These are phyloP conservation scores for Uria aalge DNA, from an alignment of 2,113 vertebrate genomes.

Conservation along the genomic window DNA sequence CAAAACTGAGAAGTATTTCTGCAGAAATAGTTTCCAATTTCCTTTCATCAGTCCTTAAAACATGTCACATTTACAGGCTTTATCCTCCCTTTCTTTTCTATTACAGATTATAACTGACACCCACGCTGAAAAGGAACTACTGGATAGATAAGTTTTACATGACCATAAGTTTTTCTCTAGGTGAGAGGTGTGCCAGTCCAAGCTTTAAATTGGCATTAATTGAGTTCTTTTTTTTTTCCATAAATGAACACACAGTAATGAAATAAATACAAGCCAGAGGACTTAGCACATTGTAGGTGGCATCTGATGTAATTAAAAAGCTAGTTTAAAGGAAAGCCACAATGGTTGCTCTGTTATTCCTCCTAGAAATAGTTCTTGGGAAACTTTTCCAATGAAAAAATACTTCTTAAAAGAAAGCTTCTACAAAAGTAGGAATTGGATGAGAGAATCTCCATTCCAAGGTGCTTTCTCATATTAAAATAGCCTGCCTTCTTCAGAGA, in stretches of 20 bases:
- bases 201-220: not conserved
- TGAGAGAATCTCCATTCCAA: not conserved
- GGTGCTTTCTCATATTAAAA: not conserved
- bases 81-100: not conserved
- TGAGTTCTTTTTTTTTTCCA: not conserved
- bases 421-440: not conserved
- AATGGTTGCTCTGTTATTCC: not conserved
- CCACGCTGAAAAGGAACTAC: not conserved
- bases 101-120: not conserved
- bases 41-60: not conserved
- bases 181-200: not conserved
- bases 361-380: not conserved
- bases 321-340: not conserved
- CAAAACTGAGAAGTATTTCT: not conserved
- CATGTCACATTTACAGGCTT: not conserved
- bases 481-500: not conserved
- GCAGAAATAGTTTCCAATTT: not conserved
- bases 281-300: not conserved
- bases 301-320: not conserved
- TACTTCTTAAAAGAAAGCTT: not conserved
- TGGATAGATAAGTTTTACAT: not conserved
- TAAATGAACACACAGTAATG: not conserved
- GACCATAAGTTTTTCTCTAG: not conserved
- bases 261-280: not conserved
- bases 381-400: not conserved